Evolutionary conservation across 2,888 invertebrate species (phyloP).

Genomic region (Rotaria socialis): DNA sequence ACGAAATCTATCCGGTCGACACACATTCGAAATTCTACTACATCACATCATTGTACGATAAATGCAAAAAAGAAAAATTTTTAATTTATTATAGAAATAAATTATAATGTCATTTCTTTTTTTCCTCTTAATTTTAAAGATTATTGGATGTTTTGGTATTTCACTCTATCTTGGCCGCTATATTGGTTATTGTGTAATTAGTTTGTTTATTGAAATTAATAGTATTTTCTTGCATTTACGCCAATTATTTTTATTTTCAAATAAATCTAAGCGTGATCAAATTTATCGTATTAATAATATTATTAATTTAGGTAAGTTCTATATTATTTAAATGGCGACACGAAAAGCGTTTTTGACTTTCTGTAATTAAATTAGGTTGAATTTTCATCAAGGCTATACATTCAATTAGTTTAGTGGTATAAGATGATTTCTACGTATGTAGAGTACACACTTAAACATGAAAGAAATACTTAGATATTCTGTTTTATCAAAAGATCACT

Average conservation of each 20-base stretch:
- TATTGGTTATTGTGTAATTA: conserved; percentile 55
- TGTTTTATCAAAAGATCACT: background rate
- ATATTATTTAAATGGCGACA: background rate
- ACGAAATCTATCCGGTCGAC: no score
- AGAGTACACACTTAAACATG: background rate
- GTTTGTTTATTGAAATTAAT: conserved; percentile 57
- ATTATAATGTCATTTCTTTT: no score
- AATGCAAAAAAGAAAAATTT: no score
- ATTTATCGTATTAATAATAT: background rate
- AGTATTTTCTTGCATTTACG: conserved; percentile 57
- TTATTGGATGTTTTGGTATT: background rate
- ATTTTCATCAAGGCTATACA: background rate
- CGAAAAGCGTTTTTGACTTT: no score
- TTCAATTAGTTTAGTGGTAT: background rate
- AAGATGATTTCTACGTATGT: background rate
- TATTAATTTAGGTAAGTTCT: background rate
- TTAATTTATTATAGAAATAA: no score
- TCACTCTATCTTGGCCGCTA: conserved; percentile 48
- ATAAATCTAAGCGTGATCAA: conserved; percentile 47
- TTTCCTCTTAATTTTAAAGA: no score
- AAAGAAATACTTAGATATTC: background rate
- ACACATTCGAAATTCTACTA: no score
- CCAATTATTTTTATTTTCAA: conserved; percentile 55
- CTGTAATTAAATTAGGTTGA: background rate
- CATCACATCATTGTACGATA: no score